Evolutionary conservation across 2,888 invertebrate species (phyloP).

Genomic region (Tetramorium bicarinatum): DNA sequence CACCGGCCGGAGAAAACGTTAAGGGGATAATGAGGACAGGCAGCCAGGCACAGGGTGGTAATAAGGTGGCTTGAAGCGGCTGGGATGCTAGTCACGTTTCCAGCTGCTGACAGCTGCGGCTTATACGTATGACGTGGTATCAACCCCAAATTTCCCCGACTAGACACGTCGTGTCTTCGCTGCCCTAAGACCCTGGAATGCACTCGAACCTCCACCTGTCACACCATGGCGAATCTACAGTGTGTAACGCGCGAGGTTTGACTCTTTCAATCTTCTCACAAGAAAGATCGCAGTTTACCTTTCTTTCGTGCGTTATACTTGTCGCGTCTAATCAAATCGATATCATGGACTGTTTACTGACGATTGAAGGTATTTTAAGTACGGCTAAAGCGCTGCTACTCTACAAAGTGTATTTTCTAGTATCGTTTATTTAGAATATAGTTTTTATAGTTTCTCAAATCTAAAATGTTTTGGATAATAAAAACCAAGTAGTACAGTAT

Average conservation of each 20-base stretch:
- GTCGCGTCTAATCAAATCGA: slow-evolving; percentile 6
- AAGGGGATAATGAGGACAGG: slow-evolving; percentile 83
- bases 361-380: background rate
- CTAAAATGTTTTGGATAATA: background rate
- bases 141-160: slow-evolving; percentile 85
- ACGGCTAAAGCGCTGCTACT: background rate
- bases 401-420: background rate
- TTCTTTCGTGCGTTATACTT: background rate
- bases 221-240: slow-evolving; percentile 58
- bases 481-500: background rate
- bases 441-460: background rate
- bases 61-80: slow-evolving; percentile 84
- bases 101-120: slow-evolving; percentile 86
- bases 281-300: background rate
- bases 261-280: slow-evolving; percentile 45
- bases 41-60: slow-evolving; percentile 82
- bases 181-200: slow-evolving; percentile 83
- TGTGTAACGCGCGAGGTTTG: slow-evolving; percentile 31
- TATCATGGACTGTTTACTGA: background rate
- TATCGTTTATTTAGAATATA: background rate
- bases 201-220: slow-evolving; percentile 80
- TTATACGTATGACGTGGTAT: slow-evolving; percentile 86
- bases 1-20: slow-evolving; percentile 80
- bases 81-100: slow-evolving; percentile 86
- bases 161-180: slow-evolving; percentile 83